phyloP scores from a whole-genome alignment of 2,797 vertebrate species.

The Pseudochromis fuscus region DNA sequence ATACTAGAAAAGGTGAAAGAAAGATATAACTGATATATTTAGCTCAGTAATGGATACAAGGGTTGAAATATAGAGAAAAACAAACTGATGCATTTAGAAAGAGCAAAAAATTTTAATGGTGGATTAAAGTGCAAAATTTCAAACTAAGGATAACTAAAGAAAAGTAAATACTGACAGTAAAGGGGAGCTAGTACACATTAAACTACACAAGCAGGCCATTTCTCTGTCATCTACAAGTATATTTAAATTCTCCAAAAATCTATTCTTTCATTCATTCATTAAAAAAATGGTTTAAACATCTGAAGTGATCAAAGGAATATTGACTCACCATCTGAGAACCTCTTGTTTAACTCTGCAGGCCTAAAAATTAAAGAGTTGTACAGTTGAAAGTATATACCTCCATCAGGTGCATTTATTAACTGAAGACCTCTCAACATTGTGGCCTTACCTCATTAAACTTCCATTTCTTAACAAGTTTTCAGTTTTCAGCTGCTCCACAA shows the following conservation, averaged over 20 bases:
- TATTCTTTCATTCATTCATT: background rate
- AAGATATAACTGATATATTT: no score
- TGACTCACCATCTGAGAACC: conserved; percentile 53
- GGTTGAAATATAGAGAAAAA: no score
- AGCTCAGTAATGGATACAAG: no score
- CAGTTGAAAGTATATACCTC: background rate
- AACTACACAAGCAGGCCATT: background rate
- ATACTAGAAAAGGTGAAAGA: no score
- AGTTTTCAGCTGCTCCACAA: conserved; percentile 66
- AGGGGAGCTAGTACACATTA: background rate
- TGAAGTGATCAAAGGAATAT: conserved; percentile 3
- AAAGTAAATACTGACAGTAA: no score
- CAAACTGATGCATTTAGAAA: no score
- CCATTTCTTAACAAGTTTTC: conserved; percentile 50
- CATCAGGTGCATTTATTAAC: background rate
- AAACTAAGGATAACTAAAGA: no score
- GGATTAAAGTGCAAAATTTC: no score
- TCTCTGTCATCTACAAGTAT: background rate
- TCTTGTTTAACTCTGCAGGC: conserved; percentile 41
- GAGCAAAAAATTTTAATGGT: no score
- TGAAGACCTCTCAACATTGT: fast-evolving
- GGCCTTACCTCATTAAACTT: conserved; percentile 57
- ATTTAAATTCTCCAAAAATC: no score
- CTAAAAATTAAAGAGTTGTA: conserved; percentile 38
- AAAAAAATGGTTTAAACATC: conserved; percentile 3